These are phyloP conservation scores for Melipona bicolor DNA, from an alignment of 2,888 invertebrate genomes.

Conservation along the genomic window DNA sequence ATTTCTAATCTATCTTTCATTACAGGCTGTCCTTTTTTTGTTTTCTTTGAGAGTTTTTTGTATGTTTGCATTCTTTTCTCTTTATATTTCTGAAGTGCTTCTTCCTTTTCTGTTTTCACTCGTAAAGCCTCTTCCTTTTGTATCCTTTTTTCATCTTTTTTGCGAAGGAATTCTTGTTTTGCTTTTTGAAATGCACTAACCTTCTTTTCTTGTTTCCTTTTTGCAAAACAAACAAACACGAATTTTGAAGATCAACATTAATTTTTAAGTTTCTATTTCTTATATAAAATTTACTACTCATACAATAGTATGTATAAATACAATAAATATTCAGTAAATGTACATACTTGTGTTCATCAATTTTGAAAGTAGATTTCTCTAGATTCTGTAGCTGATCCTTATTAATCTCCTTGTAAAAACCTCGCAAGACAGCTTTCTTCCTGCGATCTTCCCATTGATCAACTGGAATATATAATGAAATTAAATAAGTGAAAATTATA, in stretches of 20 bases:
- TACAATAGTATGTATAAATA: no score
- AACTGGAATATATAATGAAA: conserved; percentile 77
- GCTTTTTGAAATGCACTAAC: conserved; percentile 85
- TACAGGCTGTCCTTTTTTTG: conserved; percentile 93
- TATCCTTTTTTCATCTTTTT: conserved; percentile 86
- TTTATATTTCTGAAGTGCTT: conserved; percentile 88
- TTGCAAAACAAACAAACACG: background rate
- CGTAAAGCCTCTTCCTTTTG: conserved; percentile 85
- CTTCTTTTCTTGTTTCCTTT: conserved; percentile 31
- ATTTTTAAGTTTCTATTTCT: background rate
- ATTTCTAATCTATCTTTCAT: conserved; percentile 92
- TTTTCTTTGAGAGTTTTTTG: conserved; percentile 91
- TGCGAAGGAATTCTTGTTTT: conserved; percentile 86
- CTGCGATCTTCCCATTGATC: conserved; percentile 89
- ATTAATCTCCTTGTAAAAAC: conserved; percentile 86
- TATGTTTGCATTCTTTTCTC: conserved; percentile 89
- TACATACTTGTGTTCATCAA: conserved; percentile 18
- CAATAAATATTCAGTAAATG: no score
- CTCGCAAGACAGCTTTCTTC: conserved; percentile 86
- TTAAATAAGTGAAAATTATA: background rate
- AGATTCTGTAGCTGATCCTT: conserved; percentile 83
- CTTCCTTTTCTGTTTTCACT: conserved; percentile 86
- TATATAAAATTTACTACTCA: no score
- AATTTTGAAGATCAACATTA: background rate
- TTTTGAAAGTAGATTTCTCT: conserved; percentile 16